Percentiles rank a stretch among this genome's conserved stretches.
Conservation (phyloP, 2,888 invertebrate species). For the Leuctra nigra region DNA sequence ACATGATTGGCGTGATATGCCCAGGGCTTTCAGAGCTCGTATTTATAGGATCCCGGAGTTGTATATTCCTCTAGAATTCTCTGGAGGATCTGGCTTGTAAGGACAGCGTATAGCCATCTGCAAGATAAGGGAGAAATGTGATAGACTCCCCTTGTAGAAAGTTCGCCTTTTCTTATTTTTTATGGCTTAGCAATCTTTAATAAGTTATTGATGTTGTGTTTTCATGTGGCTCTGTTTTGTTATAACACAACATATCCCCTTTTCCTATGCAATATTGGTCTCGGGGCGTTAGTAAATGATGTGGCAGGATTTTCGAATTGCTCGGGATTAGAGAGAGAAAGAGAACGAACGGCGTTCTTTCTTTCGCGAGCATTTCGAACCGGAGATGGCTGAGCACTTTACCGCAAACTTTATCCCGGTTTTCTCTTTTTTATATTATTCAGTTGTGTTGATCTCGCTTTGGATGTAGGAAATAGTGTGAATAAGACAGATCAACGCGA, state of each 20-base stretch:
- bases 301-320: conserved; percentile 13
- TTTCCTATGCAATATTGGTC: not conserved
- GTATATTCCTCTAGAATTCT: too few relatives aligned
- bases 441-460: conserved; percentile 12
- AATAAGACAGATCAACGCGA: conserved; percentile 11
- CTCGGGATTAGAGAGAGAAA: conserved; percentile 5
- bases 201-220: conserved; percentile 8
- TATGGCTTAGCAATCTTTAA: conserved; percentile 1
- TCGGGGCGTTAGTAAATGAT: conserved; percentile 2
- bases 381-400: conserved; percentile 21
- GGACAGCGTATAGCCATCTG: not conserved
- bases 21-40: too few relatives aligned
- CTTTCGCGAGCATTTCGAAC: conserved; percentile 18
- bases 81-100: too few relatives aligned
- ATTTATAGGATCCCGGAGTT: too few relatives aligned
- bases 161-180: not conserved
- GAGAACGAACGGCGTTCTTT: conserved; percentile 9
- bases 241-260: not conserved
- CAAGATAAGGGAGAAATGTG: not conserved
- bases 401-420: conserved; percentile 16
- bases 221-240: conserved; percentile 1
- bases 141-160: not conserved
- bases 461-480: conserved; percentile 6
- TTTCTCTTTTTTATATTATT: conserved; percentile 7
- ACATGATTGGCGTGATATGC: too few relatives aligned